These are phyloP conservation scores for Choloepus didactylus DNA, from an alignment of 2,797 vertebrate species.

Conservation along the genomic window DNA sequence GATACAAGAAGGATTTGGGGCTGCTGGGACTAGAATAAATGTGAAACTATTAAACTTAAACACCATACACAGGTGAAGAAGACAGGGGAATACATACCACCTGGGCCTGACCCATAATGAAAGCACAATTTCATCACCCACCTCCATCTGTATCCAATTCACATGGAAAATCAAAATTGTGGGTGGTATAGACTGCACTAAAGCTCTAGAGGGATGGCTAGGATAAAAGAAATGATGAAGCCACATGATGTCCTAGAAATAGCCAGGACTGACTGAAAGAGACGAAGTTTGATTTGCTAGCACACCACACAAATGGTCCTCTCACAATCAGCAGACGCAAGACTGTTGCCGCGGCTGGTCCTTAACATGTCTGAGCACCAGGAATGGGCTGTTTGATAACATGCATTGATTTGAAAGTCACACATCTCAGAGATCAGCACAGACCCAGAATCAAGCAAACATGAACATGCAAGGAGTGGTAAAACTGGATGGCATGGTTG, in stretches of 20 bases:
- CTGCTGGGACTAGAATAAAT: background rate
- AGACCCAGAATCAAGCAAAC: conserved; percentile 2
- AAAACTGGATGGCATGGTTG: background rate
- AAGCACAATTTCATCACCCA: conserved; percentile 23
- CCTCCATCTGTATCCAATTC: conserved; percentile 50
- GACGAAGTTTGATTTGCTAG: background rate
- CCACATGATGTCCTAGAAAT: conserved; percentile 44
- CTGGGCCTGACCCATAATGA: background rate
- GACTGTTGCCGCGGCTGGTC: background rate
- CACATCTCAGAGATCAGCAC: background rate
- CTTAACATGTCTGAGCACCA: background rate
- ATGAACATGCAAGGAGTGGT: background rate
- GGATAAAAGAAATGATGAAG: conserved; percentile 58
- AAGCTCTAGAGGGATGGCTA: background rate
- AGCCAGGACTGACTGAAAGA: conserved; percentile 21
- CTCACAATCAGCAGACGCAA: background rate
- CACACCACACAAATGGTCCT: background rate
- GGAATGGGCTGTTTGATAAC: background rate
- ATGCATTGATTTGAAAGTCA: conserved; percentile 33
- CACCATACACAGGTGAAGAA: background rate
- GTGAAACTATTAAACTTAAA: conserved; percentile 52
- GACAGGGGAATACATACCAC: background rate
- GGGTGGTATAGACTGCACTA: conserved; percentile 19
- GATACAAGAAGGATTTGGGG: background rate
- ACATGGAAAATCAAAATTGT: conserved; percentile 71